Percentiles rank a stretch among this genome's conserved stretches.
These are phyloP conservation scores for Lasioglossum albipes DNA, from an alignment of 1,140 invertebrate species.

Conservation along the genomic window DNA sequence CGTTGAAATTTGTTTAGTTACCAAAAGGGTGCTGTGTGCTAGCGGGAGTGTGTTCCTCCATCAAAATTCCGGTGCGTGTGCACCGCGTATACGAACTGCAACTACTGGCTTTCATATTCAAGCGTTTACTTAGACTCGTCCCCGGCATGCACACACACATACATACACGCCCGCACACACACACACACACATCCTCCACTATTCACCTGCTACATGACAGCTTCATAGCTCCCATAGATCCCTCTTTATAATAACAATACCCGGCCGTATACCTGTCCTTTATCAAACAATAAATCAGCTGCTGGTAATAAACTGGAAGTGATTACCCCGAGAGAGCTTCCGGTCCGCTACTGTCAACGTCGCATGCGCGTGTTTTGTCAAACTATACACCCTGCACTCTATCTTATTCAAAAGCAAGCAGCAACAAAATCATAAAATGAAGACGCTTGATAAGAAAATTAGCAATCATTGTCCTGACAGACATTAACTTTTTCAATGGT, in stretches of 20 bases:
- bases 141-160: background rate
- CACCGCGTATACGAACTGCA: background rate
- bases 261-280: conserved; percentile 38
- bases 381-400: background rate
- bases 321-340: background rate
- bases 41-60: conserved; percentile 7
- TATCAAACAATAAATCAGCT: conserved; percentile 42
- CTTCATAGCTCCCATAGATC: conserved; percentile 35
- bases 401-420: background rate
- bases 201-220: conserved; percentile 45
- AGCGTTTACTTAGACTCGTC: conserved; percentile 44
- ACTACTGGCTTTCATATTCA: conserved; percentile 22
- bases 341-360: no score
- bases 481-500: no score
- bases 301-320: conserved; percentile 55
- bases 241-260: conserved; percentile 48
- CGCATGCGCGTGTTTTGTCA: background rate
- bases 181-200: conserved; percentile 26
- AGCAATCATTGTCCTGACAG: no score
- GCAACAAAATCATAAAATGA: no score
- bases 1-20: conserved; percentile 10
- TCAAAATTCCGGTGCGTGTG: conserved; percentile 19
- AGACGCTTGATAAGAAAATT: no score
- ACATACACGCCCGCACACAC: no score
- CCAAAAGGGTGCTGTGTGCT: conserved; percentile 7